phyloP scores from a whole-genome alignment of 1,140 invertebrate genomes.

The Listronotus bonariensis region DNA sequence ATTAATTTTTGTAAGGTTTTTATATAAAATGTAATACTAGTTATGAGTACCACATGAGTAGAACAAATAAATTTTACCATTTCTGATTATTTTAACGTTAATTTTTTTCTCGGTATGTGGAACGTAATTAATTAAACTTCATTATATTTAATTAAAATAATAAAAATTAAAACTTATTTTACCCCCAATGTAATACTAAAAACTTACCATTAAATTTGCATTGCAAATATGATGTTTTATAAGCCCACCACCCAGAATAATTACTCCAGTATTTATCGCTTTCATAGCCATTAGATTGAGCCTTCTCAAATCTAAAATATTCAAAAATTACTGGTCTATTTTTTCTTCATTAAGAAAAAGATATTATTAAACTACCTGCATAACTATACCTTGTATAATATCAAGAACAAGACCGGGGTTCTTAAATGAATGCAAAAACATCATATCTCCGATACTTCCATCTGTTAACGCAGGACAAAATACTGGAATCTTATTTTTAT shows the following conservation, averaged over 20 bases:
- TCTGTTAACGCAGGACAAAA: constrained; percentile 98
- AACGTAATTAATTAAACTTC: too few species aligned
- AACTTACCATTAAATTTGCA: constrained; percentile 88
- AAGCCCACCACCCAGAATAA: constrained; percentile 95
- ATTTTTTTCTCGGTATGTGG: too few species aligned
- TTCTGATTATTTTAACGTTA: too few species aligned
- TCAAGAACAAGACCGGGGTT: constrained; percentile 92
- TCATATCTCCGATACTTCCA: constrained; percentile 98
- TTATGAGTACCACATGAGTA: too few species aligned
- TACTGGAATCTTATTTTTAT: constrained; percentile 96
- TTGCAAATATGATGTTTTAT: constrained; percentile 99
- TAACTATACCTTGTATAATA: constrained; percentile 77
- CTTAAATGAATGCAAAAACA: constrained; percentile 97
- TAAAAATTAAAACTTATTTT: too few species aligned
- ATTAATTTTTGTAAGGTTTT: too few species aligned
- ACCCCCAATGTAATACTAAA: neutral
- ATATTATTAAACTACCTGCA: neutral
- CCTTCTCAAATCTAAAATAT: constrained; percentile 75
- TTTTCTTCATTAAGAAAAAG: constrained; percentile 3
- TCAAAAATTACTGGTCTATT: neutral
- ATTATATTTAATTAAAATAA: too few species aligned
- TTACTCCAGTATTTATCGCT: constrained; percentile 91
- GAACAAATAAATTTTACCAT: too few species aligned
- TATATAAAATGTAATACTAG: too few species aligned
- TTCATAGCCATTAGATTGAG: constrained; percentile 96